Percentiles rank a stretch among this genome's conserved stretches.
These are phyloP conservation scores for Nesometra sesokonis DNA, from an alignment of 35 echinoderm and acorn worm genomes.

Conservation along the genomic window DNA sequence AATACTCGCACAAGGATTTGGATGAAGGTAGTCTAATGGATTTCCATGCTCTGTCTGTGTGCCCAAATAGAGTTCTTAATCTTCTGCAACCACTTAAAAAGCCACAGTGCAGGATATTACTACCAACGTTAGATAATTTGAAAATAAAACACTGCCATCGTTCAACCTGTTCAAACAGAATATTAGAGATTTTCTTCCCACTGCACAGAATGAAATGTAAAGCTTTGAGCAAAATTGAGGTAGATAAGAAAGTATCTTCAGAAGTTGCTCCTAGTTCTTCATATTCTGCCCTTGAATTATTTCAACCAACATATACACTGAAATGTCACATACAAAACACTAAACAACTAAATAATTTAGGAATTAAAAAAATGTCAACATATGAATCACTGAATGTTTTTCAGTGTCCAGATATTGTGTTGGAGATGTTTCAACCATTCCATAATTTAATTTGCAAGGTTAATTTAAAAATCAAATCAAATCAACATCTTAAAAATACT, in stretches of 20 bases:
- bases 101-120: background rate
- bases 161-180: background rate
- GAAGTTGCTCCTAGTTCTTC: background rate
- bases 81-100: background rate
- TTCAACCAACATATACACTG: background rate
- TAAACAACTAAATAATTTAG: too few relatives aligned
- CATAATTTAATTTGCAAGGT: too few relatives aligned
- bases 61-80: background rate
- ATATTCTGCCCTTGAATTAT: background rate
- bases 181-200: background rate
- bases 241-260: background rate
- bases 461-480: too few relatives aligned
- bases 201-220: background rate
- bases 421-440: too few relatives aligned
- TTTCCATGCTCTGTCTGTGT: background rate
- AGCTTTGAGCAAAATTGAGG: background rate
- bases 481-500: too few relatives aligned
- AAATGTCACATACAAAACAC: background rate
- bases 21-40: too few relatives aligned
- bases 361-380: too few relatives aligned
- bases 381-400: too few relatives aligned
- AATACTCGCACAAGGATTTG: too few relatives aligned
- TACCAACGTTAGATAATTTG: background rate
- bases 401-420: too few relatives aligned
- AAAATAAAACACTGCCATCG: background rate